Evolutionary conservation across 2,888 invertebrate species (phyloP).

Genomic region (Ormyrus thymus): DNA sequence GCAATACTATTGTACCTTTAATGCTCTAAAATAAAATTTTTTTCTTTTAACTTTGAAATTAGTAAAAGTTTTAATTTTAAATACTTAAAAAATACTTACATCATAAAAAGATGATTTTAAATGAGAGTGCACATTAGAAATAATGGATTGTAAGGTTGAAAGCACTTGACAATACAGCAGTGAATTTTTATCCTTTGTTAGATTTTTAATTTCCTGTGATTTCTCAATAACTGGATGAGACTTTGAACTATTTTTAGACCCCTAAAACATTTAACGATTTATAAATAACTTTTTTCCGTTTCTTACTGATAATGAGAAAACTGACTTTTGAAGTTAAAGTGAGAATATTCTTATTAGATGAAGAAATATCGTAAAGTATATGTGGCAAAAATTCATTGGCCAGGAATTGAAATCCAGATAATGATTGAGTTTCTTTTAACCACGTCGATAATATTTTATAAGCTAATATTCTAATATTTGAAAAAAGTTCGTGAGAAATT

Average conservation of each 20-base stretch:
- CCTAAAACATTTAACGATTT: conserved; percentile 17
- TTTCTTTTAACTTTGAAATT: not conserved
- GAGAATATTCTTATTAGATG: conserved; percentile 64
- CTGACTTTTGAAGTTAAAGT: conserved; percentile 62
- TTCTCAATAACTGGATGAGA: conserved; percentile 65
- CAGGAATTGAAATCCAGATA: conserved; percentile 67
- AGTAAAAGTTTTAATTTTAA: not conserved
- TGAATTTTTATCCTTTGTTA: conserved; percentile 61
- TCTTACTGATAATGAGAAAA: not conserved
- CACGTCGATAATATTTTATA: conserved; percentile 68
- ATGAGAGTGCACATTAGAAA: conserved; percentile 61
- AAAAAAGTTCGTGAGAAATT: conserved; percentile 61
- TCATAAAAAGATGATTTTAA: conserved; percentile 65
- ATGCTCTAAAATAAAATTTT: conserved; percentile 61
- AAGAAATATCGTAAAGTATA: conserved; percentile 65
- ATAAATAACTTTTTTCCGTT: conserved; percentile 33
- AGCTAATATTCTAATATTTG: conserved; percentile 61
- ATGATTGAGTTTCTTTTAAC: conserved; percentile 62
- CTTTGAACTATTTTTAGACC: conserved; percentile 57
- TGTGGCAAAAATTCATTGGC: conserved; percentile 64
- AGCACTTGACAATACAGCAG: conserved; percentile 65
- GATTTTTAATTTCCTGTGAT: conserved; percentile 63
- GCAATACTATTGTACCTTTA: conserved; percentile 61
- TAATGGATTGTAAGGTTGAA: conserved; percentile 64
- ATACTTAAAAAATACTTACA: conserved; percentile 58